Base-by-base conservation (phyloP, 2,797 vertebrate genomes). In the Lophotriccus pileatus region DNA sequence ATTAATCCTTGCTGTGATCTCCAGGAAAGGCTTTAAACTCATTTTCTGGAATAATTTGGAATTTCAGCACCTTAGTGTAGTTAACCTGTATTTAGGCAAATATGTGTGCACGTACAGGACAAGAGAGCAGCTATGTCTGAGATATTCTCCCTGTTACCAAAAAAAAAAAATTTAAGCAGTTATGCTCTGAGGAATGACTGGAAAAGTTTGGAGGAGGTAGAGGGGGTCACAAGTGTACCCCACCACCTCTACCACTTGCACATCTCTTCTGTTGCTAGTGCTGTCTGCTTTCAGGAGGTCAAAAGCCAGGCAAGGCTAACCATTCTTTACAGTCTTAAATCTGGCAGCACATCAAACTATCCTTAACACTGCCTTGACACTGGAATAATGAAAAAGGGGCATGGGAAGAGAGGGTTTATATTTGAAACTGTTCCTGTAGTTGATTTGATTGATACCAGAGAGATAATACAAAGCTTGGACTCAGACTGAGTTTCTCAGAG, bases 401-500 rank as follows among this genome's bases (percentile, higher is more conserved):
- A 92, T 89, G 89, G 83, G 90, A 90, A 95, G 84, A 90, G 41
- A 92, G 24, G 52, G 60, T 47, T 94, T 92, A 68, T 69, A 66
- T 91, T 91, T 93, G 91, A 95, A 93, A 73, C 62, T 28, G 21
- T 70, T 95, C 68, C 62, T 94, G 41, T 36, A 81, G 53, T 63
- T 91, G 64, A 85, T 89, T 91, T 92, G 91, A 93, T 86, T 89
- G 94, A 96, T 96, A 78, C 25, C 66, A 93, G 87, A 78, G 84
- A 94, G 94, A 95, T 92, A 95, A 93, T 77, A 85, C 49, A 72
- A 87, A 80, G 68, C 49, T 80, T 87, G 75, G 84, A 85, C 4
- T 46, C 41, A 60, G 86, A 83, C 84, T 49, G 62, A 88, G 47
- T 56, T 66, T 89, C 59, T 90, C 80, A 63, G 84, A 92, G 88